phyloP scores from a whole-genome alignment of 2,888 invertebrate genomes.

The Cyrtodaria siliqua region DNA sequence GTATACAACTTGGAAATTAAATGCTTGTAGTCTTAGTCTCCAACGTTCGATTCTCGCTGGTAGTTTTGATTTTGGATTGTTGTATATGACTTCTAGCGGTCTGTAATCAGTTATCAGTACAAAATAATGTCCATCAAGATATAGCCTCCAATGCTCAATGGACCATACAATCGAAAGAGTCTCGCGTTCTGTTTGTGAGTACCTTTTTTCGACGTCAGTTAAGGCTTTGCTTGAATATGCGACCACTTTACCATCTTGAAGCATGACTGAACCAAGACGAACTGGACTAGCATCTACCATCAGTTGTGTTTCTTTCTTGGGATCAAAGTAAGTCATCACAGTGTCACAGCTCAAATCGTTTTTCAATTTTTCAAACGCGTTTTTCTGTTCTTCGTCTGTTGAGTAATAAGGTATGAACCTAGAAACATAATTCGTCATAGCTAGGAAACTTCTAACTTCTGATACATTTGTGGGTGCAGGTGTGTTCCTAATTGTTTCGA shows the following conservation, averaged over 20 bases:
- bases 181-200: slow-evolving; percentile 70
- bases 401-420: slow-evolving; percentile 28
- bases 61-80: no score
- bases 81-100: no score
- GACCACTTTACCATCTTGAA: slow-evolving; percentile 48
- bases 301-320: background rate
- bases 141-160: slow-evolving; percentile 68
- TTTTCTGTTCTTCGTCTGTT: slow-evolving; percentile 16
- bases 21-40: slow-evolving; percentile 54
- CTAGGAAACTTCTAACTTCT: slow-evolving; percentile 1
- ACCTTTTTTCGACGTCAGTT: slow-evolving; percentile 59
- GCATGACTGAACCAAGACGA: slow-evolving; percentile 61
- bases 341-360: slow-evolving; percentile 5
- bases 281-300: slow-evolving; percentile 50
- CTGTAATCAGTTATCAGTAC: no score
- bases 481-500: background rate
- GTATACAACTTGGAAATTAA: slow-evolving; percentile 7
- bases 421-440: slow-evolving; percentile 28
- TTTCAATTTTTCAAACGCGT: slow-evolving; percentile 66
- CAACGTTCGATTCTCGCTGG: no score
- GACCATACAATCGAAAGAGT: slow-evolving; percentile 71
- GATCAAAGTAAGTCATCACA: slow-evolving; percentile 42
- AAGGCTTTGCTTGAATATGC: no score
- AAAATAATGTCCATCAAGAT: slow-evolving; percentile 49
- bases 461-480: background rate